Evolutionary conservation across 2,797 vertebrate genomes (phyloP).

Genomic region (Sebastes jordani): DNA sequence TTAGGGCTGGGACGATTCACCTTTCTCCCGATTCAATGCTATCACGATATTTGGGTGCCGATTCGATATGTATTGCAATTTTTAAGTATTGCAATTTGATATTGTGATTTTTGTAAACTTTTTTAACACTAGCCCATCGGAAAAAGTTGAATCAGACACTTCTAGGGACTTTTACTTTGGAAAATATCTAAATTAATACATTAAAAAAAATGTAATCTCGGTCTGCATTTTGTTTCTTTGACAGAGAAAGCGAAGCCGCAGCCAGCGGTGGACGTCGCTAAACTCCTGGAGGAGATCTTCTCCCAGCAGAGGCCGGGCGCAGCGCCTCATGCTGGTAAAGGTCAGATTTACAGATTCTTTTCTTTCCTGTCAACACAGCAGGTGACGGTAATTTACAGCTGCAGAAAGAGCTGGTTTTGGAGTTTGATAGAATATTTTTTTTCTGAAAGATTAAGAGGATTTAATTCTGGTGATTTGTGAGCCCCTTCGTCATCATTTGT

Average conservation of each 20-base stretch:
- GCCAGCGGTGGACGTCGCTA: constrained; percentile 35
- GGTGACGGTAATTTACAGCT: background rate
- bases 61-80: too few species aligned
- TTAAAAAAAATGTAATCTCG: background rate
- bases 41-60: background rate
- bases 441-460: background rate
- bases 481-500: background rate
- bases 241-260: constrained; percentile 61
- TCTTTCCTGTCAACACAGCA: background rate
- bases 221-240: background rate
- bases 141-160: too few species aligned
- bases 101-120: too few species aligned
- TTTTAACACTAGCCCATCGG: too few species aligned
- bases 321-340: background rate
- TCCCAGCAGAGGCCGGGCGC: constrained; percentile 11
- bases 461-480: background rate
- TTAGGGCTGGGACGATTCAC: too few species aligned
- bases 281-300: constrained; percentile 52
- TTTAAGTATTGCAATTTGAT: too few species aligned
- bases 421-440: background rate
- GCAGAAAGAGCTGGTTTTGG: background rate
- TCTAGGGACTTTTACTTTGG: too few species aligned
- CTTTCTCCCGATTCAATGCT: too few species aligned
- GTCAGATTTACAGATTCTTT: background rate
- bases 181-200: too few species aligned